Base-by-base conservation (phyloP, 2,888 invertebrate genomes). In the Hyalella azteca region DNA sequence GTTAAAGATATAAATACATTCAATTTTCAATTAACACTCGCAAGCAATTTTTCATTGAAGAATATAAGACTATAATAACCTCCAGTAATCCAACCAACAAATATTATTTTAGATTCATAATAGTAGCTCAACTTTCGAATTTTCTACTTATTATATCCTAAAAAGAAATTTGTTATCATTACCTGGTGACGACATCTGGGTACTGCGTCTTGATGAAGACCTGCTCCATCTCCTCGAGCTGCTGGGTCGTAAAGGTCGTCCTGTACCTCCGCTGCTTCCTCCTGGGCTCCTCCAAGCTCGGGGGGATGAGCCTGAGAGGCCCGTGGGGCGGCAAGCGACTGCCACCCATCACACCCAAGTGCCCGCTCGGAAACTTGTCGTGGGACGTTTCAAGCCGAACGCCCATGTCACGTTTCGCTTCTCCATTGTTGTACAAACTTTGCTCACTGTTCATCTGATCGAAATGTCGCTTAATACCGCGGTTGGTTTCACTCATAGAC, bases 181-280 rank as follows among this genome's bases (percentile, higher is more conserved):
- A 83, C 83, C 83, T 81, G 22, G 83, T 83, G 19, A 83, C 83
- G 9, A 83, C 83, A 32, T 83, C 83, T 5, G 83, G 83, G 73
- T 83, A 83, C 60, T 83, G 83, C 19, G 83, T 83, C 39, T 77
- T 83, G 48, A 83, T 81, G 73, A 83, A 83, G 39, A 83, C 83
- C 66, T 80, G 78, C 78, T 83, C 83, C 83, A 83, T 83, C 50
- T 83, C 83, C 80, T 83, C 83, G 40, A 83, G 78, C 73, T 83
- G 83, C 59, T 83, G 81, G 7, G 83, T 83, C 19, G 83, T 83
- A 77, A 83, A 83, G 77, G 83, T 83, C 45, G 83, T 83, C n/a
- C 83, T 60, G 77, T 83, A 83, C 40, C 82, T 78, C 26, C 83
- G 60, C 59, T 83, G 83, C 77, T 83, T 83, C 39, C 83, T 75